Percentiles rank a stretch among this genome's conserved stretches.
Evolutionary conservation across 2,797 vertebrate genomes (phyloP).

Genomic region (Pempheris klunzingeri): DNA sequence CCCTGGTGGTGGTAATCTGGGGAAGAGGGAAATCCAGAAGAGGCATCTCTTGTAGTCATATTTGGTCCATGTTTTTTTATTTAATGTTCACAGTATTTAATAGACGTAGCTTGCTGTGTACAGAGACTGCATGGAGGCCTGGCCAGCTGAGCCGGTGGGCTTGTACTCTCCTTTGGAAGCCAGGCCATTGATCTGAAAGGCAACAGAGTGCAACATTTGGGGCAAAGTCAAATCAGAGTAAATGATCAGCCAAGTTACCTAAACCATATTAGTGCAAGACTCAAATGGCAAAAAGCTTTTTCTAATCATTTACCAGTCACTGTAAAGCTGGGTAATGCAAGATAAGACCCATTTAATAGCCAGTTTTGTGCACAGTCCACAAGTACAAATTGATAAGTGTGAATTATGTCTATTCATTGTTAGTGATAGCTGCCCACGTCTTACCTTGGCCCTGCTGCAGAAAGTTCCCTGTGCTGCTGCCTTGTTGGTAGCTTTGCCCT

Average conservation of each 20-base stretch:
- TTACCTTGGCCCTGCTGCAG: conserved; percentile 91
- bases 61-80: conserved; percentile 67
- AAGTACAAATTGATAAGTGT: conserved; percentile 7
- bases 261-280: conserved; percentile 32
- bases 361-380: conserved; percentile 11
- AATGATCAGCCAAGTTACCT: conserved; percentile 72
- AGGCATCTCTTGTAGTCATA: conserved; percentile 25
- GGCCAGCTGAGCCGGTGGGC: conserved; percentile 84
- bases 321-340: conserved; percentile 38
- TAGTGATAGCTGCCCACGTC: background rate
- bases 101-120: conserved; percentile 94
- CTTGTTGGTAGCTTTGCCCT: conserved; percentile 91
- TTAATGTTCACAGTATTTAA: conserved; percentile 75
- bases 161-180: conserved; percentile 94
- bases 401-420: background rate
- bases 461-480: conserved; percentile 92
- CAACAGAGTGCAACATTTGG: conserved; percentile 17
- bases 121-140: conserved; percentile 91
- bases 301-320: conserved; percentile 66
- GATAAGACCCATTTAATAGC: conserved; percentile 37
- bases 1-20: conserved; percentile 11
- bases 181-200: conserved; percentile 91
- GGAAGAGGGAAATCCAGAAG: conserved; percentile 19
- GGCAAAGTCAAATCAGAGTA: conserved; percentile 71
- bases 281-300: conserved; percentile 27